Evolutionary conservation across 2,113 vertebrate species (phyloP), one percentile per base, ranked within the genome.

Genomic region (Chloebia gouldiae): DNA sequence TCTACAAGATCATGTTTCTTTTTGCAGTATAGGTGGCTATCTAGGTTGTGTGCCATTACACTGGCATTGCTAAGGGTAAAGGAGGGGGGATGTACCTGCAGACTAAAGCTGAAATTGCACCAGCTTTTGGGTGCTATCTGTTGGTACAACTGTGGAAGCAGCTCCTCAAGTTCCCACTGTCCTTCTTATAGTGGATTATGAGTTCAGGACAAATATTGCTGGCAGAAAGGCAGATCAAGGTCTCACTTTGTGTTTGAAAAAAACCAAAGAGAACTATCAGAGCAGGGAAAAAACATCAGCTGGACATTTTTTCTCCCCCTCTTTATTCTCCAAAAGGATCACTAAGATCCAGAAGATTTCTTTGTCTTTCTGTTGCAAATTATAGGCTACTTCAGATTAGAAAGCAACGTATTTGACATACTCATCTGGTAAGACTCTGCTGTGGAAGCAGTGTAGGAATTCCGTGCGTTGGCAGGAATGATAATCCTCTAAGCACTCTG

Each of bases 231-330:
- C 65, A 82, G 45, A 64, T 40, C 28, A 60, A 69, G 57, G 37
- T 31, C 22, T 49, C 0, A 0, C 50, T 61, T 72, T 59, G 13
- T 23, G 4, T 54, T 89, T 76, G n/a, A 42, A 75, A 71, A 27
- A 47, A 54, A 61, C 33, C 13, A 7, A 39, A 63, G 20, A 59
- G 35, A 71, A 10, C 21, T 27, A 11, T 37, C 19, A 40, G 13
- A 31, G 15, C 6, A 63, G 17, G 50, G n/a, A 72, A 16, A 72
- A 15, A 69, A 39, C 20, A 28, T 49, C 44, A 30, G 8, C 33
- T 27, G 66, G 45, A 45, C 27, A n/a, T n/a, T n/a, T n/a, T n/a
- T n/a, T 22, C 37, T 33, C 2, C 2, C 0, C 4, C 13, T 9
- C 6, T 25, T 6, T 44, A 0, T 50, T 66, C 37, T 81, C 33